These are phyloP conservation scores for Hoplostethus atlanticus DNA, from an alignment of 2,797 vertebrate genomes.

Conservation along the genomic window DNA sequence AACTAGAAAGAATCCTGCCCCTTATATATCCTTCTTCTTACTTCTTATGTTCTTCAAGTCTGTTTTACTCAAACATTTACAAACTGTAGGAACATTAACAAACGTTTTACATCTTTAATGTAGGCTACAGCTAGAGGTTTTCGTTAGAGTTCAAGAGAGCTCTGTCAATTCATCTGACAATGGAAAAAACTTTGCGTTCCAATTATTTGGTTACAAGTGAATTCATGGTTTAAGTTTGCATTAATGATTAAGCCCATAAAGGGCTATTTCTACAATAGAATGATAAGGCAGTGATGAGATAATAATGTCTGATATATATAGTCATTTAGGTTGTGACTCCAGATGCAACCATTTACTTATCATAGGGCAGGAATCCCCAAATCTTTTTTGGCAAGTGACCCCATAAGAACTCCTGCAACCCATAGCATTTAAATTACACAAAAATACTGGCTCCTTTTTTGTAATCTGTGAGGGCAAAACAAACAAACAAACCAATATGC, in stretches of 20 bases:
- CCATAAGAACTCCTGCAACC: neutral
- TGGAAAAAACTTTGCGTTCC: neutral
- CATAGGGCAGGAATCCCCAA: neutral
- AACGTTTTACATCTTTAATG: too few relatives aligned
- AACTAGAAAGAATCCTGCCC: too few relatives aligned
- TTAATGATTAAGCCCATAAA: too few relatives aligned
- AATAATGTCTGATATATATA: neutral
- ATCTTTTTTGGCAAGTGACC: neutral
- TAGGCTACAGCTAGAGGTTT: too few relatives aligned
- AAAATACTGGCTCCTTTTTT: neutral
- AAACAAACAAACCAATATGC: too few relatives aligned
- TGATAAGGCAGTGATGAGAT: neutral
- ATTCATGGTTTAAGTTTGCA: neutral
- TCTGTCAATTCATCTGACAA: neutral
- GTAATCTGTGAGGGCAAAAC: neutral
- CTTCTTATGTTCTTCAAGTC: too few relatives aligned
- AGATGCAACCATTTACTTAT: too few relatives aligned
- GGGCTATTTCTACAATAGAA: neutral
- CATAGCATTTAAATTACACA: neutral
- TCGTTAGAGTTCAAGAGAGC: neutral
- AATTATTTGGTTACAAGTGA: neutral
- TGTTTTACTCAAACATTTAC: too few relatives aligned
- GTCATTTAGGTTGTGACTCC: too few relatives aligned
- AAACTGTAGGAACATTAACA: too few relatives aligned
- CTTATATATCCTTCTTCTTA: too few relatives aligned